Evolutionary conservation across 2,113 vertebrate genomes (phyloP), one percentile per base, ranked within the genome.

Genomic region (Bucco capensis): DNA sequence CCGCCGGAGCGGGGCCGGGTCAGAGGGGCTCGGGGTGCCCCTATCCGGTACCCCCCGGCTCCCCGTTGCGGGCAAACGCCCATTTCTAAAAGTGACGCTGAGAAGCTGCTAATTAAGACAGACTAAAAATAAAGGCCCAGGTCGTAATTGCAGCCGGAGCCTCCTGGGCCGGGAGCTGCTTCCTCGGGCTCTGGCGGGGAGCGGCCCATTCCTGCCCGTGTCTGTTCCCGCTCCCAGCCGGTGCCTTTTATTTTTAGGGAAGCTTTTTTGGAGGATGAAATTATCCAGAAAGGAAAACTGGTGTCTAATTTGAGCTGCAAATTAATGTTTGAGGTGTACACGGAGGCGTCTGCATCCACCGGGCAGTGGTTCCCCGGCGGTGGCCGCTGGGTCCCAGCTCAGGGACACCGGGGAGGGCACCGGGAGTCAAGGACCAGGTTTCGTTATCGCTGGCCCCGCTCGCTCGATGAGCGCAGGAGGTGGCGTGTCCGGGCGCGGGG

Each of bases 91-190:
- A 65, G 40, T 33, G 81, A 58, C 47, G 50, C 64, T 15, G 49
- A 42, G 21, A 79, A 94, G 73, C 54, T 31, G 67, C 54, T 89
- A 92, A 83, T 95, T 94, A 94, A 82, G 76, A 78, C 15, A 56
- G 74, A 53, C 92, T 94, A 74, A 94, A 94, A 95, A 91, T 93
- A 94, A 94, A 94, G 88, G 88, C 88, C 81, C 88, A 31, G 87
- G n/a, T 86, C 67, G 73, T 89, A 69, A 88, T 83, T 92, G 69
- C 58, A 53, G 84, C 72, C 53, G 64, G 81, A 86, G 37, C 72
- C 71, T 57, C 33, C 56, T 65, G 16, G 35, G 61, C 91, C 40
- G 38, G 62, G 78, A 75, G 49, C 8, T 42, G 49, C 88, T 47
- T 66, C 46, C 81, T 33, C 31, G 89, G 71, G 42, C 54, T 62